Evolutionary conservation across 2,113 vertebrate genomes (phyloP), one percentile per base, ranked within the genome.

Genomic region (Chrysemys picta): DNA sequence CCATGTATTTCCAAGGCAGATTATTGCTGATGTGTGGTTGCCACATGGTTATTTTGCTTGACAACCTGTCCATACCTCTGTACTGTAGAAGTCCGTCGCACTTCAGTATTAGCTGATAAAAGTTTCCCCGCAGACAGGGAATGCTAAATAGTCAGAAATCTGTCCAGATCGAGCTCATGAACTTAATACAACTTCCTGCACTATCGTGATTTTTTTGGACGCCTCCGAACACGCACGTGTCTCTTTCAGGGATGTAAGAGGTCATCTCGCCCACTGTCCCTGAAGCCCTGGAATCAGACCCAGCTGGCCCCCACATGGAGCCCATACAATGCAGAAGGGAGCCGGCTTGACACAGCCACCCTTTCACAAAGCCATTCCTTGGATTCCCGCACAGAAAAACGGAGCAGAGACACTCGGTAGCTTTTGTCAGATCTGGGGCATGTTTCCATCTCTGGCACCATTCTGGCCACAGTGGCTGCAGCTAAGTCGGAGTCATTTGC

Each of bases 1-100:
- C 16, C 0, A 0, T 0, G 1, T 11, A 35, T 47, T 80, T 53
- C 80, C 9, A 14, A 24, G 3, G 65, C 65, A 10, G 50, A 54
- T 7, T 13, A 0, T 0, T 1, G 79, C 56, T 42, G 7, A 0
- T 0, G 27, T 65, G 35, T 0, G 0, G 69, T 59, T 65, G 69
- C 78, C 82, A 35, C 47, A 35, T 0, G 11, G 13, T 38, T 89
- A 6, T 72, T 82, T 24, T 54, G 21, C n/a, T 27, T 24, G 9
- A 2, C 56, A 49, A 87, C n/a, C 80, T 89, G 90, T 85, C 85
- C 84, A 2, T 0, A 19, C 0, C 1, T 4, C 84, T 11, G 85
- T 27, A 12, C 87, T 79, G 35, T 2, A 52, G 38, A 35, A 50
- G n/a, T 49, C 62, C 62, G 1, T 52, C 47, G 84, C 88, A 80